phyloP scores from a whole-genome alignment of 1,140 invertebrate genomes.

The Brachionus sp. region DNA sequence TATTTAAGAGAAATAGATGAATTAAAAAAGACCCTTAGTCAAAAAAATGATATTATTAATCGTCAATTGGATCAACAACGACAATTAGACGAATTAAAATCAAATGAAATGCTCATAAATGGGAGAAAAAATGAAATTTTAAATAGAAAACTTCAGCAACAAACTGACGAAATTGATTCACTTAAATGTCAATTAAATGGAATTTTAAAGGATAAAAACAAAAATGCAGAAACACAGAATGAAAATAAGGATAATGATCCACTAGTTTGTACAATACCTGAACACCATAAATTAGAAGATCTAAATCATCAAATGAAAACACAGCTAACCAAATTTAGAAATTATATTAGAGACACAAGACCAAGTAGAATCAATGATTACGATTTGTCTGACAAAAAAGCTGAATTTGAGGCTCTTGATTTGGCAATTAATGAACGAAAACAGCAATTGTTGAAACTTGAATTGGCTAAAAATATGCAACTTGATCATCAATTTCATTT shows the following conservation, averaged over 20 bases:
- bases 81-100: background rate
- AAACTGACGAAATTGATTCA: background rate
- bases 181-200: conserved; percentile 8
- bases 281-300: conserved; percentile 42
- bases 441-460: conserved; percentile 10
- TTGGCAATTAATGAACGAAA: conserved; percentile 42
- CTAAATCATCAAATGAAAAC: conserved; percentile 21
- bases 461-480: conserved; percentile 35
- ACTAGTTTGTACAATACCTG: conserved; percentile 38
- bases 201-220: background rate
- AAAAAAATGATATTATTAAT: conserved; percentile 36
- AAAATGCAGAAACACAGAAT: background rate
- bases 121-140: background rate
- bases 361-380: background rate
- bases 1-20: conserved; percentile 26
- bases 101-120: background rate
- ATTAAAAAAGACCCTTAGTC: background rate
- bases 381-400: conserved; percentile 8
- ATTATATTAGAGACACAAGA: background rate
- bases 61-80: background rate
- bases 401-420: conserved; percentile 42
- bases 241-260: background rate
- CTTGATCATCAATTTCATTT: background rate
- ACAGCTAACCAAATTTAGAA: background rate
- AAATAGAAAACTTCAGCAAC: background rate